These are phyloP conservation scores for Hippocampus zosterae DNA, from an alignment of 2,113 vertebrate genomes.

Conservation along the genomic window DNA sequence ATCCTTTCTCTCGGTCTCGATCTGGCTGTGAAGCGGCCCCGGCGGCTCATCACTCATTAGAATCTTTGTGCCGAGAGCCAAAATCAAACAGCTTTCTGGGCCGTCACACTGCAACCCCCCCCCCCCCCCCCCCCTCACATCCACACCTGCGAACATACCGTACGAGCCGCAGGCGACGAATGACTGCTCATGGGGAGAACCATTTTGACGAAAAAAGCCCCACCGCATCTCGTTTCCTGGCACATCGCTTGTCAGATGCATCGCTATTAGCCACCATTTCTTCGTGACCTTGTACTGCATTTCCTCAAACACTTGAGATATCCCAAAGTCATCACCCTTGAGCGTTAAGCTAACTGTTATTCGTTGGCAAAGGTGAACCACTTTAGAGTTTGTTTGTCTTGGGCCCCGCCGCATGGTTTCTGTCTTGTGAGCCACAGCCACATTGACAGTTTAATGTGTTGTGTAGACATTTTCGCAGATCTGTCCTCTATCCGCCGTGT, in stretches of 20 bases:
- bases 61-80: constrained; percentile 30
- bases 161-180: constrained; percentile 8
- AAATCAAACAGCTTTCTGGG: constrained; percentile 32
- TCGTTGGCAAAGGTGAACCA: constrained; percentile 29
- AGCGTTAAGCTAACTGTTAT: constrained; percentile 41
- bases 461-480: constrained; percentile 33
- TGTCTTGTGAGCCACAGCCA: constrained; percentile 37
- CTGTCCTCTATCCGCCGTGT: constrained; percentile 30
- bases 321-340: constrained; percentile 27
- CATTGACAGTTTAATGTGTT: constrained; percentile 47
- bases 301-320: constrained; percentile 23
- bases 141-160: constrained; percentile 60
- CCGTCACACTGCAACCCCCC: constrained; percentile 34
- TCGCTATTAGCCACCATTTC: background rate
- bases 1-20: constrained; percentile 32
- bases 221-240: constrained; percentile 26
- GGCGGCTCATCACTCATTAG: constrained; percentile 53
- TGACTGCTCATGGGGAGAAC: constrained; percentile 30
- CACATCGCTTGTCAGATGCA: constrained; percentile 15
- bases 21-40: constrained; percentile 26
- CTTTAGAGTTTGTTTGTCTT: constrained; percentile 46
- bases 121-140: constrained; percentile 37
- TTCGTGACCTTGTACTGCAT: constrained; percentile 16
- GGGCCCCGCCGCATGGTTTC: constrained; percentile 34
- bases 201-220: constrained; percentile 42